Conservation (phyloP, 2,888 invertebrate species). For the Villa cingulata region DNA sequence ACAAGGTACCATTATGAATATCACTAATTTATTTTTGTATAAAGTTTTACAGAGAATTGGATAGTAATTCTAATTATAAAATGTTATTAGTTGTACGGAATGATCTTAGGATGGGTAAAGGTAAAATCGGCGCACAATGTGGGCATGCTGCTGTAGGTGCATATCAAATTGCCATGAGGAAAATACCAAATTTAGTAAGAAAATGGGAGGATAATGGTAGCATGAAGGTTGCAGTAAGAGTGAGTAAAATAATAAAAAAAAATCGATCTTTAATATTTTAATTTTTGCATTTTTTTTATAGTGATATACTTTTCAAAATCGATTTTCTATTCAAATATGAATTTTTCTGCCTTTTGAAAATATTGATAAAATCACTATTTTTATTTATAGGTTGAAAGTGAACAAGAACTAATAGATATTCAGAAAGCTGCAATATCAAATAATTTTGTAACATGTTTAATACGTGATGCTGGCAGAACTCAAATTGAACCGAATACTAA, state of each 20-base stretch:
- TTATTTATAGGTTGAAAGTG: conserved; percentile 45
- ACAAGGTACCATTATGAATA: too few species aligned
- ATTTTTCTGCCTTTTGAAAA: too few species aligned
- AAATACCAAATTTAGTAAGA: conserved; percentile 45
- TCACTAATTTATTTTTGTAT: neutral
- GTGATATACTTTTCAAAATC: too few species aligned
- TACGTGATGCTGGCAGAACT: conserved; percentile 86
- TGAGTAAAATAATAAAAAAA: conserved; percentile 19
- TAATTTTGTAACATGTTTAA: conserved; percentile 58
- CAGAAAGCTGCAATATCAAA: conserved; percentile 51
- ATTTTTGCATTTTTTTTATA: too few species aligned
- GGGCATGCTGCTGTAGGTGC: conserved; percentile 87
- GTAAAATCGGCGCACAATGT: conserved; percentile 88
- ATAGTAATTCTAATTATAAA: conserved; percentile 53
- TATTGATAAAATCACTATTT: neutral
- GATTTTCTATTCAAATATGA: too few species aligned
- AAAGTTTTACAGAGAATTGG: conserved; percentile 19
- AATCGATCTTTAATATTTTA: too few species aligned
- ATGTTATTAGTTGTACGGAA: conserved; percentile 75
- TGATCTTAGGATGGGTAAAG: conserved; percentile 89
- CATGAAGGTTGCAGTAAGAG: conserved; percentile 75
- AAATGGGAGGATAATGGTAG: conserved; percentile 57
- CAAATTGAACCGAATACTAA: conserved; percentile 79
- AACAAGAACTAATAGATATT: conserved; percentile 56
- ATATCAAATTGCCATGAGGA: conserved; percentile 53